Percentiles rank a stretch among this genome's conserved stretches.
phyloP scores from a whole-genome alignment of 2,888 invertebrate species.

The Chrysotoxum bicinctum region DNA sequence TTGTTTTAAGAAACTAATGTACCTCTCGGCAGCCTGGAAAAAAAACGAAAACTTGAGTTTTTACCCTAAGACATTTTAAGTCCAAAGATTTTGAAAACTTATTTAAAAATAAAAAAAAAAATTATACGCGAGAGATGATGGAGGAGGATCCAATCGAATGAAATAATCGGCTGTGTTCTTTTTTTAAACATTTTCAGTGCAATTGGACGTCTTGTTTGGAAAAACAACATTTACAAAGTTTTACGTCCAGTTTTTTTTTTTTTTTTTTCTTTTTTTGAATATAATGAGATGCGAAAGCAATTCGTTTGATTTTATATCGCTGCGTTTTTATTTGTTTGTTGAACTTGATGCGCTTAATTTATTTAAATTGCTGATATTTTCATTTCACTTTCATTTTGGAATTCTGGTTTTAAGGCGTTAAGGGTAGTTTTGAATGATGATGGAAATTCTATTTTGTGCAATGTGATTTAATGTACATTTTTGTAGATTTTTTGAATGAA shows the following conservation, averaged over 20 bases:
- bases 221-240: constrained; percentile 20
- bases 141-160: neutral
- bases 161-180: constrained; percentile 5
- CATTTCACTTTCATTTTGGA: neutral
- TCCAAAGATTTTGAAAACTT: constrained; percentile 12
- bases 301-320: constrained; percentile 3
- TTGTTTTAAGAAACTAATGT: neutral
- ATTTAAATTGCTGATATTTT: neutral
- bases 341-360: neutral
- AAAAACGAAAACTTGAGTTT: neutral
- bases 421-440: neutral
- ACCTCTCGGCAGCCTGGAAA: neutral
- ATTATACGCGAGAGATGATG: neutral
- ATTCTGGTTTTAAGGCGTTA: neutral
- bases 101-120: neutral
- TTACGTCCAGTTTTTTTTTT: neutral
- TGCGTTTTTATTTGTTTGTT: constrained; percentile 1
- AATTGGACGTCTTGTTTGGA: constrained; percentile 32
- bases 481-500: too few species aligned
- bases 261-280: neutral
- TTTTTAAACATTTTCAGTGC: constrained; percentile 38
- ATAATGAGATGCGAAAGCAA: neutral
- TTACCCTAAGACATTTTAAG: neutral
- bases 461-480: too few species aligned
- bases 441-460: neutral